These are phyloP conservation scores for Drosophila auraria DNA, from an alignment of 1,140 invertebrate genomes.

Conservation along the genomic window DNA sequence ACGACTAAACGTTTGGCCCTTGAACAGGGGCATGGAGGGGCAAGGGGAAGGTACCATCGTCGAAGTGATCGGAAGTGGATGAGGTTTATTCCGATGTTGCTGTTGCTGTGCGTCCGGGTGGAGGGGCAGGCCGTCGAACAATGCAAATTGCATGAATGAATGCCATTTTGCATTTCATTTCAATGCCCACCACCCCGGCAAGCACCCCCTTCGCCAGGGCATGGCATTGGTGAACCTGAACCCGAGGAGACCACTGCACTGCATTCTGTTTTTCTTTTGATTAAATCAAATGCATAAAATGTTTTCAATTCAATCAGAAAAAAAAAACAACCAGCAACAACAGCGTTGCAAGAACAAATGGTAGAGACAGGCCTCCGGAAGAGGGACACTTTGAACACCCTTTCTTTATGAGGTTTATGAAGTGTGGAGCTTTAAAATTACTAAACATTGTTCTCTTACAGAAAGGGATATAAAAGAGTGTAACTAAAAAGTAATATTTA, in stretches of 20 bases:
- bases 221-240: constrained; percentile 51
- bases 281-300: constrained; percentile 84
- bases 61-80: constrained; percentile 35
- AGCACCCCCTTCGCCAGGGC: neutral
- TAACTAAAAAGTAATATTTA: too few relatives aligned
- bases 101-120: constrained; percentile 15
- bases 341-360: constrained; percentile 27
- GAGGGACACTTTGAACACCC: neutral
- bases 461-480: too few relatives aligned
- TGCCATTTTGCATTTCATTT: constrained; percentile 81
- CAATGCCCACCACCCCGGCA: constrained; percentile 41
- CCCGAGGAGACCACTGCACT: constrained; percentile 28
- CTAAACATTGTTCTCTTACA: too few relatives aligned
- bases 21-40: neutral
- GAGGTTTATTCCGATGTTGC: constrained; percentile 19
- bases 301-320: constrained; percentile 78
- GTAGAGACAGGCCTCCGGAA: neutral
- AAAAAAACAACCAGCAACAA: constrained; percentile 16
- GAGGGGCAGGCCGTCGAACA: constrained; percentile 54
- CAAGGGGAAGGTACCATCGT: neutral
- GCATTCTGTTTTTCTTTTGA: constrained; percentile 80
- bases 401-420: neutral
- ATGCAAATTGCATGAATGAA: constrained; percentile 83
- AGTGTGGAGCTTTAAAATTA: neutral
- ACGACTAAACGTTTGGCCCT: constrained; percentile 30